These are phyloP conservation scores for Labeo rohita DNA, from an alignment of 2,113 vertebrate species.

Conservation along the genomic window DNA sequence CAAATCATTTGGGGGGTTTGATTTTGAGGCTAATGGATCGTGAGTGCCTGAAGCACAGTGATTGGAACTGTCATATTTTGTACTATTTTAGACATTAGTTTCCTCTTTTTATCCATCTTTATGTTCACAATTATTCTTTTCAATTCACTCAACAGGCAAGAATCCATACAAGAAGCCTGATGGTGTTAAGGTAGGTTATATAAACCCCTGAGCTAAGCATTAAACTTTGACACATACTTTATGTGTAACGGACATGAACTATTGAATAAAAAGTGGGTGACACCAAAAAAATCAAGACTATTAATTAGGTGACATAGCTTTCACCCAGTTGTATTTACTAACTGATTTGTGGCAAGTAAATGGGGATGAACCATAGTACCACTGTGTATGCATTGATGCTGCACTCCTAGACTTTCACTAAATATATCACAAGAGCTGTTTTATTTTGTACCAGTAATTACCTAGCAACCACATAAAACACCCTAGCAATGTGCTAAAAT, in stretches of 20 bases:
- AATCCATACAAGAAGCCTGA: constrained; percentile 92
- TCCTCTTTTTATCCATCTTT: not conserved
- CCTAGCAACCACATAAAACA: not conserved
- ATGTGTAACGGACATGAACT: not conserved
- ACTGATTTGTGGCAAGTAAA: not conserved
- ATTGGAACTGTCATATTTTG: not conserved
- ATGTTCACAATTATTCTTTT: constrained; percentile 55
- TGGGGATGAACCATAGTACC: not conserved
- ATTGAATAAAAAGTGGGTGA: not conserved
- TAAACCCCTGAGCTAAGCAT: not conserved
- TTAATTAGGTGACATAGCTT: not conserved
- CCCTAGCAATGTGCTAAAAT: not conserved
- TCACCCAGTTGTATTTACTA: not conserved
- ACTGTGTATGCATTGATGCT: not conserved
- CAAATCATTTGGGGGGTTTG: constrained; percentile 8
- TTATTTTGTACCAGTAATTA: not conserved
- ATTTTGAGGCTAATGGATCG: not conserved
- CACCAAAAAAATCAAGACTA: not conserved
- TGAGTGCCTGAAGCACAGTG: not conserved
- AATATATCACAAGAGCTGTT: not conserved
- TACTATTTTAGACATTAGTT: not conserved
- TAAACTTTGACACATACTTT: not conserved
- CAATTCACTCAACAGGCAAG: constrained; percentile 84
- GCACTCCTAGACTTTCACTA: not conserved
- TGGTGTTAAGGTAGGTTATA: constrained; percentile 90